Conservation (phyloP, 2,113 vertebrate genomes). For the Thunnus thynnus region DNA sequence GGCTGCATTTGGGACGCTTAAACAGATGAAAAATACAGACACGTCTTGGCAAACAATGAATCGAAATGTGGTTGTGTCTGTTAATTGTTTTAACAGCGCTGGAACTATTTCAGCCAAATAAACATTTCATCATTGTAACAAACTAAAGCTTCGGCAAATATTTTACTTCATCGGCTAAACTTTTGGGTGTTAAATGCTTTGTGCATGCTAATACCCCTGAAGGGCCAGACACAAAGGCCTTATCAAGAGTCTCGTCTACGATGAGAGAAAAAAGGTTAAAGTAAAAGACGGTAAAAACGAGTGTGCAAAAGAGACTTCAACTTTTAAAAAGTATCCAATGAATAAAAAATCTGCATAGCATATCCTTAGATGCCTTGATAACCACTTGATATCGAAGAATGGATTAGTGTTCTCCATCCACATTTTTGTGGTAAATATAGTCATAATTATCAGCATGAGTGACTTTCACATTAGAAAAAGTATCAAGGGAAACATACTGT, state of each 20-base stretch:
- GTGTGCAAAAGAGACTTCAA: constrained; percentile 9
- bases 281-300: constrained; percentile 33
- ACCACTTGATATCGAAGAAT: constrained; percentile 29
- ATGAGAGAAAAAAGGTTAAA: constrained; percentile 35
- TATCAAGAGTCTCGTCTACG: constrained; percentile 28
- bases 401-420: not conserved
- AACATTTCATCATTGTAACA: constrained; percentile 48
- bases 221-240: constrained; percentile 4
- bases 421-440: not conserved
- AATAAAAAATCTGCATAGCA: not conserved
- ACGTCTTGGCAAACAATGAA: constrained; percentile 46
- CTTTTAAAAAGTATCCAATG: constrained; percentile 7
- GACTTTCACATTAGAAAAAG: constrained; percentile 35
- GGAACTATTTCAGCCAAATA: constrained; percentile 52
- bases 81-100: constrained; percentile 49
- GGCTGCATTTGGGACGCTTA: constrained; percentile 21
- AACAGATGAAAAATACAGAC: constrained; percentile 51
- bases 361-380: not conserved
- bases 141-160: constrained; percentile 1
- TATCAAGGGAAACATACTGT: constrained; percentile 35
- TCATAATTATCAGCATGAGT: not conserved
- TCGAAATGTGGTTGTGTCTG: constrained; percentile 11
- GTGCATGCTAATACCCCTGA: constrained; percentile 32
- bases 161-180: constrained; percentile 42
- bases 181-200: constrained; percentile 30